Conservation (phyloP, 2,113 vertebrate genomes). For the Dunckerocampus dactyliophorus region DNA sequence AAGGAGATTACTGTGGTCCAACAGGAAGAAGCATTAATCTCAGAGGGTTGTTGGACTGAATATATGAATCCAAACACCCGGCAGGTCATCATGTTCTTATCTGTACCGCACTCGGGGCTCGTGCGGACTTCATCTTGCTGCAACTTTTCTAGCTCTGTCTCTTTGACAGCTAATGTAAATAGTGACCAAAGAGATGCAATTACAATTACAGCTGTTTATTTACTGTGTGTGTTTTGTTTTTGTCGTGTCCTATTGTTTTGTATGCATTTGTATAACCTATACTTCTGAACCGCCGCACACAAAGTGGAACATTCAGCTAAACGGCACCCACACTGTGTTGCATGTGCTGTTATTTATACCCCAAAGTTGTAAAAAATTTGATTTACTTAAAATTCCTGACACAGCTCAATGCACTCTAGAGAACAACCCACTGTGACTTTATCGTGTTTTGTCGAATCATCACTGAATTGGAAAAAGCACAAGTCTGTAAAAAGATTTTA, state of each 20-base stretch:
- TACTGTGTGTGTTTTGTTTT: not conserved
- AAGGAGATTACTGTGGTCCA: constrained; percentile 43
- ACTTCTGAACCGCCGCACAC: too few relatives aligned
- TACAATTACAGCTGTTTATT: not conserved
- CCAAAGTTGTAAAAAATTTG: too few relatives aligned
- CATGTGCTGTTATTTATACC: too few relatives aligned
- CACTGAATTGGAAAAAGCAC: too few relatives aligned
- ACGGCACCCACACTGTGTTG: too few relatives aligned
- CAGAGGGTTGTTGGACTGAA: constrained; percentile 25
- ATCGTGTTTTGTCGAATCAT: too few relatives aligned
- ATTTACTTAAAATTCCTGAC: too few relatives aligned
- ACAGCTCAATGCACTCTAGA: too few relatives aligned
- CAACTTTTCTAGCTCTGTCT: constrained; percentile 24
- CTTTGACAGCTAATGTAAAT: constrained; percentile 30
- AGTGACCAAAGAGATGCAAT: not conserved
- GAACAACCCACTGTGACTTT: too few relatives aligned
- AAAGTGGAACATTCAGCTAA: too few relatives aligned
- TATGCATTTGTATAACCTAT: too few relatives aligned
- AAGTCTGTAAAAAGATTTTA: too few relatives aligned
- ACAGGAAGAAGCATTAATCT: constrained; percentile 43
- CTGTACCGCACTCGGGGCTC: constrained; percentile 28
- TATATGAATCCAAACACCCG: constrained; percentile 35
- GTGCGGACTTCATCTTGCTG: constrained; percentile 8
- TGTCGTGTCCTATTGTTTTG: not conserved
- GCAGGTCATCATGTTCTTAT: constrained; percentile 29